phyloP scores from a whole-genome alignment of 1,140 invertebrate species.

The Ctenoplectra terminalis region DNA sequence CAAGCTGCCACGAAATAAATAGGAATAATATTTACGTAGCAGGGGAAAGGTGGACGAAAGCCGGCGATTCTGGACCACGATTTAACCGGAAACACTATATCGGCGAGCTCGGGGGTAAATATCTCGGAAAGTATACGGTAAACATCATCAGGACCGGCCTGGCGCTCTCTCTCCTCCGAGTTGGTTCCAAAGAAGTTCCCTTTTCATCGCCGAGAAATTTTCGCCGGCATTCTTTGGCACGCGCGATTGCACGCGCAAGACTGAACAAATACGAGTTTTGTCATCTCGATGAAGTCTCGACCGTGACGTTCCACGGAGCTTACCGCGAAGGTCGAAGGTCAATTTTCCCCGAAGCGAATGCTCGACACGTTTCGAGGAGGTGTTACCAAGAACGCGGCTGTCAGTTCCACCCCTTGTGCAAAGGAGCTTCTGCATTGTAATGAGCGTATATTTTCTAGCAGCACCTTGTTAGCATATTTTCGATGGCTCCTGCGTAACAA shows the following conservation, averaged over 20 bases:
- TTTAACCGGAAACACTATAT: constrained; percentile 35
- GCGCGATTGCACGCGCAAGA: background rate
- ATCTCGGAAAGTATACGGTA: constrained; percentile 24
- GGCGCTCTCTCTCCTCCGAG: background rate
- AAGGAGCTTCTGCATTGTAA: background rate
- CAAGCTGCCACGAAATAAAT: constrained; percentile 17
- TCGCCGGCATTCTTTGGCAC: background rate
- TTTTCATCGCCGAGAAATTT: background rate
- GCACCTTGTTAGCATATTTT: background rate
- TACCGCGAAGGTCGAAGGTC: background rate
- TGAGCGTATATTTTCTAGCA: background rate
- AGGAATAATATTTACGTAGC: constrained; percentile 42
- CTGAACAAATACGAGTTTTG: constrained; percentile 4
- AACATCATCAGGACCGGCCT: background rate
- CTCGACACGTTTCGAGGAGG: background rate
- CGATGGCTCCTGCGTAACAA: background rate
- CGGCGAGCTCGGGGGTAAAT: constrained; percentile 25
- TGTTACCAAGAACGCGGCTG: background rate
- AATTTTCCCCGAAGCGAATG: background rate
- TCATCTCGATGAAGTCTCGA: background rate
- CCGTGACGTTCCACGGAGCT: background rate
- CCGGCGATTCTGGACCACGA: constrained; percentile 17
- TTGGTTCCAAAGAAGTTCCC: background rate
- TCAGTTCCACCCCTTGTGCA: background rate
- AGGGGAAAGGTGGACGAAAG: constrained; percentile 5